Evolutionary conservation across 2,888 invertebrate genomes (phyloP).

Genomic region (Sarcophaga rosellei): DNA sequence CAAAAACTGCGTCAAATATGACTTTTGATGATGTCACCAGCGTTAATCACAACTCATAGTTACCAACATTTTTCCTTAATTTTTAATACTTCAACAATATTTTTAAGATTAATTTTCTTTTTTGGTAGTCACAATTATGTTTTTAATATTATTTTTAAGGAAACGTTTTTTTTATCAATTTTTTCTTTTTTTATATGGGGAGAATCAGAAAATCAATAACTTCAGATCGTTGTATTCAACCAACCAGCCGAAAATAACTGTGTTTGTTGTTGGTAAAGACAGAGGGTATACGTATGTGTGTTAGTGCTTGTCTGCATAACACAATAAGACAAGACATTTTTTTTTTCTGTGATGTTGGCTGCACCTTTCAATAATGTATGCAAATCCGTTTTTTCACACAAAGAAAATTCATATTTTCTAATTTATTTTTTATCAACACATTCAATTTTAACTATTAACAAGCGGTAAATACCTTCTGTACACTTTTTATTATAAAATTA

Average conservation of each 20-base stretch:
- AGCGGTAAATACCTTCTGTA: constrained; percentile 43
- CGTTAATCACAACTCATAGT: constrained; percentile 11
- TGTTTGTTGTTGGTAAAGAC: constrained; percentile 5
- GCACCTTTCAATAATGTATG: constrained; percentile 58
- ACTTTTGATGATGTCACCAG: constrained; percentile 73
- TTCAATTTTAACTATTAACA: not conserved
- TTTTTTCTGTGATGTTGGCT: constrained; percentile 18
- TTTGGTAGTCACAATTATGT: not conserved
- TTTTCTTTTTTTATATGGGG: not conserved
- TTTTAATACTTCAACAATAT: not conserved
- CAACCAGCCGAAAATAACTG: not conserved
- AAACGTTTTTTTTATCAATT: not conserved
- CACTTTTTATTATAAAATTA: constrained; percentile 42
- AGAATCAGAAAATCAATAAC: constrained; percentile 59
- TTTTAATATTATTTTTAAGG: not conserved
- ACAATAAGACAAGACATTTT: constrained; percentile 9
- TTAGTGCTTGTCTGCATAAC: constrained; percentile 29
- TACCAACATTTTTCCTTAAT: constrained; percentile 9
- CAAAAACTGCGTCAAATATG: constrained; percentile 60
- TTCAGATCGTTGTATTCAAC: constrained; percentile 22
- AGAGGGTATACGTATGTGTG: not conserved
- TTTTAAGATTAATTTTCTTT: not conserved
- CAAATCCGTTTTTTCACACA: constrained; percentile 43
- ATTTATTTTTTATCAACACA: not conserved
- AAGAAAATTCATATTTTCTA: constrained; percentile 14